Evolutionary conservation across 2,797 vertebrate genomes (phyloP).

Genomic region (Microchirus variegatus): DNA sequence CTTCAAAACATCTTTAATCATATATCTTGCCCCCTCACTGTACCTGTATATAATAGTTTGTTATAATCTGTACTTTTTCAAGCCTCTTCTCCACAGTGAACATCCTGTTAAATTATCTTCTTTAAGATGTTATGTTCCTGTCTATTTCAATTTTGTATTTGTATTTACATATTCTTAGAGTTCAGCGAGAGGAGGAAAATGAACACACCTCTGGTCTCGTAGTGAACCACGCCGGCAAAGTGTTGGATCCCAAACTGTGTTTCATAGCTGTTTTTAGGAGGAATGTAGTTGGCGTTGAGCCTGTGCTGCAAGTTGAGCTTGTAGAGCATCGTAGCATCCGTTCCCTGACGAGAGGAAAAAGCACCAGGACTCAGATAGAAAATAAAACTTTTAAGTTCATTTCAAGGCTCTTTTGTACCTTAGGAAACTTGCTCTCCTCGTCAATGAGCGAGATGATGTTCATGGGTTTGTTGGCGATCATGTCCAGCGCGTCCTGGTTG

Average conservation of each 20-base stretch:
- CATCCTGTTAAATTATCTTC: too few species aligned
- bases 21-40: too few species aligned
- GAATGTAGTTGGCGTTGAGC: conserved; percentile 91
- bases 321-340: conserved; percentile 93
- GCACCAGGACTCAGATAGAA: not conserved
- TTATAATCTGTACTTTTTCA: too few species aligned
- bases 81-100: too few species aligned
- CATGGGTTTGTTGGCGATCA: conserved; percentile 99
- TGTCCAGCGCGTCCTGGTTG: conserved; percentile 97
- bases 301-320: conserved; percentile 97
- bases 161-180: too few species aligned
- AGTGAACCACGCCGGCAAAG: conserved; percentile 95
- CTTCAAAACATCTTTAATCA: too few species aligned
- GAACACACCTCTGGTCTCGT: conserved; percentile 90
- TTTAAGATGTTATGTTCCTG: too few species aligned
- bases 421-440: conserved; percentile 98
- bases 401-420: conserved; percentile 74
- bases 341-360: conserved; percentile 81
- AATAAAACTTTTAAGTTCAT: too few species aligned
- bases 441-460: conserved; percentile 99
- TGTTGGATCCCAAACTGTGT: conserved; percentile 97
- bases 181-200: too few species aligned
- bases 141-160: too few species aligned
- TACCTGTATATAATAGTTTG: too few species aligned
- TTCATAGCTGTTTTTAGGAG: conserved; percentile 91